A percentile compares a stretch with the other conserved stretches of the same genome.
phyloP scores from a whole-genome alignment of 2,888 invertebrate species.

The Eledona agricola region DNA sequence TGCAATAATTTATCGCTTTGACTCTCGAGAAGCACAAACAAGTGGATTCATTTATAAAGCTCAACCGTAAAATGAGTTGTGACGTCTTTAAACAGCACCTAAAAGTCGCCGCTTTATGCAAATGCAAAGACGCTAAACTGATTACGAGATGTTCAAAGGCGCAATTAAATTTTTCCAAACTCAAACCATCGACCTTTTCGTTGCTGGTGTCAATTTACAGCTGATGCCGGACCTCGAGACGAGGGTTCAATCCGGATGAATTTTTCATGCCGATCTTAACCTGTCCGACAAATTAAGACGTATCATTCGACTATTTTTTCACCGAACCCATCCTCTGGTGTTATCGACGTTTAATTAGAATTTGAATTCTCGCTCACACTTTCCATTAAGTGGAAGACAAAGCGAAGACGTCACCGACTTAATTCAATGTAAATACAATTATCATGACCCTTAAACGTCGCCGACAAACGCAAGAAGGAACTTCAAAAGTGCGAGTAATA shows the following conservation, averaged over 20 bases:
- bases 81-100: constrained; percentile 12
- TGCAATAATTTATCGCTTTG: constrained; percentile 33
- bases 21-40: constrained; percentile 29
- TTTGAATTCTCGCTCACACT: constrained; percentile 11
- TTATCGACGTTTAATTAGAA: constrained; percentile 9
- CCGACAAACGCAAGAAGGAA: constrained; percentile 5
- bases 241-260: constrained; percentile 20
- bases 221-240: constrained; percentile 27
- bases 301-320: constrained; percentile 15
- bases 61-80: constrained; percentile 19
- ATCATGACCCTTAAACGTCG: constrained; percentile 4
- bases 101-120: constrained; percentile 10
- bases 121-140: constrained; percentile 17
- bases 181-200: too few relatives aligned
- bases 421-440: constrained; percentile 22
- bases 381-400: constrained; percentile 14
- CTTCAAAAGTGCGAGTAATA: too few relatives aligned
- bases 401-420: constrained; percentile 18
- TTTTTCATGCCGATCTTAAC: constrained; percentile 17
- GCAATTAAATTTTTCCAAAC: constrained; percentile 16
- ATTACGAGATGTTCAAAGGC: too few relatives aligned
- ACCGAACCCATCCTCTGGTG: too few relatives aligned
- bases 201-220: constrained; percentile 20
- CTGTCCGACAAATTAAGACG: constrained; percentile 24
- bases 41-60: constrained; percentile 29